Conservation (phyloP, 1,140 invertebrate species). For the Octopus sinensis region DNA sequence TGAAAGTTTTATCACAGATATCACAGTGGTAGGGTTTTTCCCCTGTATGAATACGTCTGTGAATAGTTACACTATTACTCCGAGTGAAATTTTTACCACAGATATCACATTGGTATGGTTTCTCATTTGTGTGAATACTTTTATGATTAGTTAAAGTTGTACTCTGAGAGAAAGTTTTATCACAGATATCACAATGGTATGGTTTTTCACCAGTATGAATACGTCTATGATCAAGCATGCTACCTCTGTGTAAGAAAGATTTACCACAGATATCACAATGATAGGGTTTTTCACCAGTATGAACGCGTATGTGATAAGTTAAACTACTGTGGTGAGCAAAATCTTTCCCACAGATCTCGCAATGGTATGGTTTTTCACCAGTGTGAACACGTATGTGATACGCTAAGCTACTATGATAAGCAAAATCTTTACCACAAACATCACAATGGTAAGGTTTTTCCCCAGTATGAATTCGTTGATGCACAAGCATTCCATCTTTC, state of each 20-base stretch:
- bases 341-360: constrained; percentile 22
- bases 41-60: no score
- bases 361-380: constrained; percentile 24
- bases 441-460: constrained; percentile 95
- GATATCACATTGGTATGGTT: no score
- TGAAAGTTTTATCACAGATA: no score
- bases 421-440: constrained; percentile 93
- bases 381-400: constrained; percentile 23
- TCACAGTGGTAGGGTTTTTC: no score
- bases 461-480: constrained; percentile 94
- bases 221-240: constrained; percentile 18
- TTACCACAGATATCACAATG: constrained; percentile 22
- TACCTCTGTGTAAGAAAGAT: constrained; percentile 14
- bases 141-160: constrained; percentile 19
- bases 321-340: constrained; percentile 15
- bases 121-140: constrained; percentile 8
- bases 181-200: constrained; percentile 24
- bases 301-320: constrained; percentile 20
- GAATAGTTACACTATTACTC: no score
- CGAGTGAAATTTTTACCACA: no score
- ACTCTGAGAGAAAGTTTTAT: constrained; percentile 17
- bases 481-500: constrained; percentile 70
- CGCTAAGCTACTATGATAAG: constrained; percentile 5
- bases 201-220: constrained; percentile 25
- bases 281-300: constrained; percentile 20